Evolutionary conservation across 2,113 vertebrate genomes (phyloP).

Genomic region (Gambusia affinis): DNA sequence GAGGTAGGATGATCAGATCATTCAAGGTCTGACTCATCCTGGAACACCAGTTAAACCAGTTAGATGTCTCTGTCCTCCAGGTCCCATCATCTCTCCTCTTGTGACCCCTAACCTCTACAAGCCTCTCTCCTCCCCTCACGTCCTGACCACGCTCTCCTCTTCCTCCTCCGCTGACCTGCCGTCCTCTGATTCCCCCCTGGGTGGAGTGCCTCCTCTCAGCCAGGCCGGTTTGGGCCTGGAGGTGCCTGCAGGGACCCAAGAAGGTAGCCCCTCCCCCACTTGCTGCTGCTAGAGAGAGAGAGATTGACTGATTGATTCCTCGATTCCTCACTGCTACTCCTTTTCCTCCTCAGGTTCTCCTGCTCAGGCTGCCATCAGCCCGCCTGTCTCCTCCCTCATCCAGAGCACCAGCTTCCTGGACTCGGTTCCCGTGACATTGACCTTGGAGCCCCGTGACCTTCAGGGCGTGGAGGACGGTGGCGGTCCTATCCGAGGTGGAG

Average conservation of each 20-base stretch:
- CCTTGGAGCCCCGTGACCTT: slow-evolving; percentile 78
- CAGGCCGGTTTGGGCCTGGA: slow-evolving; percentile 64
- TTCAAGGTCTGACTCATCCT: neutral
- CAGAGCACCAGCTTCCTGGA: slow-evolving; percentile 85
- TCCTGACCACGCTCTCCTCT: slow-evolving; percentile 36
- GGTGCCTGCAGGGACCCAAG: slow-evolving; percentile 35
- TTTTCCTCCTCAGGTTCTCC: slow-evolving; percentile 33
- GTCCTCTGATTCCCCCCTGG: slow-evolving; percentile 51
- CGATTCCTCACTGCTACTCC: neutral
- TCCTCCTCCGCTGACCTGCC: slow-evolving; percentile 47
- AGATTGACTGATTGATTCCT: neutral
- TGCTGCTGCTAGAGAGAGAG: no score
- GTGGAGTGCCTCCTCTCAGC: slow-evolving; percentile 56
- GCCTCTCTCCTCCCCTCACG: slow-evolving; percentile 54
- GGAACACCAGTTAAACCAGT: neutral
- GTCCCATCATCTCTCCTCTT: slow-evolving; percentile 40
- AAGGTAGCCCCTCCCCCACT: slow-evolving; percentile 29
- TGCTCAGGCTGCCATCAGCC: slow-evolving; percentile 43
- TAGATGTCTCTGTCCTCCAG: slow-evolving; percentile 29
- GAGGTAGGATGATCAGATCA: slow-evolving; percentile 44
- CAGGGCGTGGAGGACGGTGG: slow-evolving; percentile 72
- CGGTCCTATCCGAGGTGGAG: slow-evolving; percentile 40
- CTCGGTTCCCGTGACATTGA: slow-evolving; percentile 80
- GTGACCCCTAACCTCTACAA: slow-evolving; percentile 72
- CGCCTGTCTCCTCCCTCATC: slow-evolving; percentile 57